These are phyloP conservation scores for Halocynthia roretzi DNA, from an alignment of 23 tunicate species.

Conservation along the genomic window DNA sequence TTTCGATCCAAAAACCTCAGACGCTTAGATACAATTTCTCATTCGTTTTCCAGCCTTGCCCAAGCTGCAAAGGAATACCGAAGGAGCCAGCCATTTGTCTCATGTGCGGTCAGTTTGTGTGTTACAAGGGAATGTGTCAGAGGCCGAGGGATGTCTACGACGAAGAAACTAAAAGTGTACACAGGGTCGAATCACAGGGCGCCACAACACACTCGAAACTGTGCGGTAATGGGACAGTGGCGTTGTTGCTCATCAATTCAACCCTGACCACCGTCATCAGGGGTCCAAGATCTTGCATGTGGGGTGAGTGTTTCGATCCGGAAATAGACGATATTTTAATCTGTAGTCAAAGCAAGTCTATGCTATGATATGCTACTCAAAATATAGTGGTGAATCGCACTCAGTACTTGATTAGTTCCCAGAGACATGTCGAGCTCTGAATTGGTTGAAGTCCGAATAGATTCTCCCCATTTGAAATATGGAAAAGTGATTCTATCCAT, in stretches of 20 bases:
- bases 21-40: background rate
- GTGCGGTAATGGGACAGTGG: slow-evolving; percentile 87
- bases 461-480: too few relatives aligned
- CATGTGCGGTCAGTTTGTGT: slow-evolving; percentile 70
- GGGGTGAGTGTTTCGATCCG: slow-evolving; percentile 55
- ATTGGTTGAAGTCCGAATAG: too few relatives aligned
- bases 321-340: too few relatives aligned
- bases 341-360: too few relatives aligned
- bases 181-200: background rate
- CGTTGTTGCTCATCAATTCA: slow-evolving; percentile 47
- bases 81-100: slow-evolving; percentile 73
- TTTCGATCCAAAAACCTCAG: too few relatives aligned
- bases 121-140: slow-evolving; percentile 57
- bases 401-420: too few relatives aligned
- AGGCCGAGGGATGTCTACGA: slow-evolving; percentile 1
- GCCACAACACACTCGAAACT: slow-evolving; percentile 56
- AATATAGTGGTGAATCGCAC: too few relatives aligned
- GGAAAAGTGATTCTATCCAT: too few relatives aligned
- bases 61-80: slow-evolving; percentile 22
- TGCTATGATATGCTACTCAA: too few relatives aligned
- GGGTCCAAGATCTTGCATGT: slow-evolving; percentile 40
- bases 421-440: too few relatives aligned
- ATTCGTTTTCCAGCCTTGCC: slow-evolving; percentile 24
- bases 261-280: slow-evolving; percentile 44
- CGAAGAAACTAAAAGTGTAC: background rate